Conservation (phyloP, 2,797 vertebrate species). For the Anisognathus igniventris region DNA sequence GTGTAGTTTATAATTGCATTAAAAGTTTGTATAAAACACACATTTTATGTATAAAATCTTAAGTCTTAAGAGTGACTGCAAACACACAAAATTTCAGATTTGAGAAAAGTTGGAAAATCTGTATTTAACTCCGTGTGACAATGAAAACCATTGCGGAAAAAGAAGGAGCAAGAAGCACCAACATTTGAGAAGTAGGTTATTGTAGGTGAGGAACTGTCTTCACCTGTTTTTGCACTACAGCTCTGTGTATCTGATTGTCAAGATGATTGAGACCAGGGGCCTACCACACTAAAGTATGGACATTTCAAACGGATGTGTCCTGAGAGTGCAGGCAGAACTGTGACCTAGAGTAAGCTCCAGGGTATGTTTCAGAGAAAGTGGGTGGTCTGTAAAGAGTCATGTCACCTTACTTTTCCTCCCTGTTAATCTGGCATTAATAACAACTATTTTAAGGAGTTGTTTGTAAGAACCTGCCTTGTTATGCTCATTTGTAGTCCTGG, state of each 20-base stretch:
- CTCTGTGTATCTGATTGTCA: neutral
- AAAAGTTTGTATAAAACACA: neutral
- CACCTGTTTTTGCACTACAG: neutral
- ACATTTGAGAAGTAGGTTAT: neutral
- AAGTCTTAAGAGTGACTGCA: neutral
- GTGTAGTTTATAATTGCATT: neutral
- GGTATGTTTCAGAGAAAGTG: neutral
- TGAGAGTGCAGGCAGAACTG: neutral
- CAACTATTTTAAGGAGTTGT: neutral
- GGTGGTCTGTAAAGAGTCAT: neutral
- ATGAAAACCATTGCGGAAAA: neutral
- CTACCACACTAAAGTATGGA: neutral
- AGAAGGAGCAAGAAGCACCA: neutral
- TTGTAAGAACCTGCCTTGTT: neutral
- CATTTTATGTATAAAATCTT: neutral
- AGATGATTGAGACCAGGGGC: neutral
- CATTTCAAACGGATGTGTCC: neutral
- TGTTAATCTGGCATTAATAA: neutral
- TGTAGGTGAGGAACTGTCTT: neutral
- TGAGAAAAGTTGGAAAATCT: neutral
- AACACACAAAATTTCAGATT: neutral
- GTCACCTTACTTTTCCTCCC: neutral
- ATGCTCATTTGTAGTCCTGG: neutral
- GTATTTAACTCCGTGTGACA: neutral
- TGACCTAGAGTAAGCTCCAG: neutral